Conservation (phyloP, 2,888 invertebrate genomes). For the Heliconius aoede region DNA sequence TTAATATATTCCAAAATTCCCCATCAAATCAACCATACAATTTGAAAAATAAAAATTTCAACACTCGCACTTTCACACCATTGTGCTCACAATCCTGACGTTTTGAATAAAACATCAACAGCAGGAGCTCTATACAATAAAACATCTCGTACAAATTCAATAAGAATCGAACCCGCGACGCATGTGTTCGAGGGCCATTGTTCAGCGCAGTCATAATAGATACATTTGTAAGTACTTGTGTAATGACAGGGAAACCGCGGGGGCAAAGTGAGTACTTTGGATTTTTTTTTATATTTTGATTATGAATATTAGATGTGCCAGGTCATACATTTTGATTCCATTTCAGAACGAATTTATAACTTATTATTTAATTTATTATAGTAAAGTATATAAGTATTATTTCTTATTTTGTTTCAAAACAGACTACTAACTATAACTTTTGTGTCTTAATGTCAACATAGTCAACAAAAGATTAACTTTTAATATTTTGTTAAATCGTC, state of each 20-base stretch:
- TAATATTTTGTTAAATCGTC: background rate
- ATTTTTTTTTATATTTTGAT: constrained; percentile 28
- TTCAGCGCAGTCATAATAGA: constrained; percentile 65
- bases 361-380: too few relatives aligned
- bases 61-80: constrained; percentile 16
- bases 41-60: background rate
- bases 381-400: too few relatives aligned
- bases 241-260: constrained; percentile 74
- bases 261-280: constrained; percentile 57
- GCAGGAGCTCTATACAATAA: constrained; percentile 49
- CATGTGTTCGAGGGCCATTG: constrained; percentile 77
- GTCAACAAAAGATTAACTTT: too few relatives aligned
- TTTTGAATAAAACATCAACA: constrained; percentile 45
- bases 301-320: constrained; percentile 24
- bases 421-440: too few relatives aligned
- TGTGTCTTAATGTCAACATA: too few relatives aligned
- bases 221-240: constrained; percentile 60
- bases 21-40: background rate
- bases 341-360: too few relatives aligned
- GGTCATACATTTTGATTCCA: too few relatives aligned
- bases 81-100: constrained; percentile 29
- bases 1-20: background rate
- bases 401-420: too few relatives aligned
- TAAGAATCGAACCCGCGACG: constrained; percentile 69
- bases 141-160: constrained; percentile 74